Conservation (phyloP, 2,888 invertebrate species). For the Polia nebulosa region DNA sequence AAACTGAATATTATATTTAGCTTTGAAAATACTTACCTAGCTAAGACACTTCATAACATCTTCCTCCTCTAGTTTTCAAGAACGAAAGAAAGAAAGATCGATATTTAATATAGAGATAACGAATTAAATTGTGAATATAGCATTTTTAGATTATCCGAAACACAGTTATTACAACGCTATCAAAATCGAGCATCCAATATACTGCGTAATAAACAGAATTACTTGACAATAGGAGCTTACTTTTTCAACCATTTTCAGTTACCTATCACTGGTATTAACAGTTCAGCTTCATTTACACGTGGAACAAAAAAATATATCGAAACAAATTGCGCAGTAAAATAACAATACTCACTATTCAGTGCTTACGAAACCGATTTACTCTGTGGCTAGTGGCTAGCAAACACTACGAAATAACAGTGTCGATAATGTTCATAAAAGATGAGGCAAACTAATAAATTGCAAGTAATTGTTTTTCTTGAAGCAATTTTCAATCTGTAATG, state of each 20-base stretch:
- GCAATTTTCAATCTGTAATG: slow-evolving; percentile 22
- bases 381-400: slow-evolving; percentile 7
- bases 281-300: background rate
- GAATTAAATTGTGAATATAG: background rate
- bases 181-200: slow-evolving; percentile 19
- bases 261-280: slow-evolving; percentile 7
- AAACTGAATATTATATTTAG: slow-evolving; percentile 5
- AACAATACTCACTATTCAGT: slow-evolving; percentile 23
- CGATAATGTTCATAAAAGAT: slow-evolving; percentile 29
- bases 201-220: slow-evolving; percentile 23
- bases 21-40: background rate
- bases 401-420: slow-evolving; percentile 16
- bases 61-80: background rate
- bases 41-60: background rate
- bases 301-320: slow-evolving; percentile 36
- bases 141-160: background rate
- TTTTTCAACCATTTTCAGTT: slow-evolving; percentile 9
- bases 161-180: background rate
- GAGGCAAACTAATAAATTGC: slow-evolving; percentile 37
- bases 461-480: slow-evolving; percentile 38
- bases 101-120: background rate
- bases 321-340: slow-evolving; percentile 37
- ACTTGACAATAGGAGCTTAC: slow-evolving; percentile 14
- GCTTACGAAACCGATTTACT: slow-evolving; percentile 29
- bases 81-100: background rate